phyloP scores from a whole-genome alignment of 2,113 vertebrate genomes.

The Paradisaea rubra region DNA sequence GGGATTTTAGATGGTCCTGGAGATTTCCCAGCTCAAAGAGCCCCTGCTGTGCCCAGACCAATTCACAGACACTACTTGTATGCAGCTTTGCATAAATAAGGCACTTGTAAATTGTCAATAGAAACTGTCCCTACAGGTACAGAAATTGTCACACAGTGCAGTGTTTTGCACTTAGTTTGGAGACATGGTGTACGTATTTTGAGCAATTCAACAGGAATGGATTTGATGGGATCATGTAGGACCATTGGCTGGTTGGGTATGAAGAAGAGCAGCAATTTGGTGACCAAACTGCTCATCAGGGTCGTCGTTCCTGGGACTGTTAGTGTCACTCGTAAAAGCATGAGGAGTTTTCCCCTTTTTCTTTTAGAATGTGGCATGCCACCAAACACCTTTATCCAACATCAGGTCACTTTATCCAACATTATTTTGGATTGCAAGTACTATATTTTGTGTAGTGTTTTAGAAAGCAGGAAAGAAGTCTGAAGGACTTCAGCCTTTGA shows the following conservation, averaged over 20 bases:
- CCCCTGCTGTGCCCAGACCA: not conserved
- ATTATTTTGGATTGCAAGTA: accelerated
- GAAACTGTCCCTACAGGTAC: not conserved
- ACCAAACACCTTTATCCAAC: not conserved
- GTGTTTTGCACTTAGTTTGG: not conserved
- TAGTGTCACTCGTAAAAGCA: not conserved
- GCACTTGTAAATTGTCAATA: accelerated
- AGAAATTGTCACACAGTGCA: not conserved
- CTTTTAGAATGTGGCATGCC: not conserved
- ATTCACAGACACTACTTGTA: not conserved
- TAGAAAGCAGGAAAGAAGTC: not conserved
- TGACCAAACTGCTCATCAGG: not conserved
- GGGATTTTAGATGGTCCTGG: not conserved
- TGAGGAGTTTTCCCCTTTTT: not conserved
- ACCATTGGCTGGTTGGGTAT: not conserved
- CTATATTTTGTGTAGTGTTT: not conserved
- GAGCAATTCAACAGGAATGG: not conserved
- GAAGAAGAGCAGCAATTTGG: not conserved
- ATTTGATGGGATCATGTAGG: not conserved
- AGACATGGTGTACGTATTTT: accelerated
- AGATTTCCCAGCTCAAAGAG: not conserved
- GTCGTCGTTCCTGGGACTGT: not conserved
- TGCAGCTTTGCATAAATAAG: not conserved
- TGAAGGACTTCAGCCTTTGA: not conserved
- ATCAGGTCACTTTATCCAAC: not conserved